phyloP scores from a whole-genome alignment of 64 coral and sea anemone species.

The Exaiptasia diaphana region DNA sequence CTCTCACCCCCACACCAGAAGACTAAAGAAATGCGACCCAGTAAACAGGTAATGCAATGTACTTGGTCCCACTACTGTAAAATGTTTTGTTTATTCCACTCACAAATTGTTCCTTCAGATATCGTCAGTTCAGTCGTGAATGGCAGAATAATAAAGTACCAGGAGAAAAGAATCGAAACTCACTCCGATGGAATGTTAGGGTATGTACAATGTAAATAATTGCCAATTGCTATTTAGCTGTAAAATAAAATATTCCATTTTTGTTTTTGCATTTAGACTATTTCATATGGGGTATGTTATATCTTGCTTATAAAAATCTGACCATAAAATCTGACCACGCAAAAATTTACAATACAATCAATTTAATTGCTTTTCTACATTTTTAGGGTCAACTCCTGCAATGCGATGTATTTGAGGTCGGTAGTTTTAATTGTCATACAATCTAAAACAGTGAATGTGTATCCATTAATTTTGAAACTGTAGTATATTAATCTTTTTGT shows the following conservation, averaged over 20 bases:
- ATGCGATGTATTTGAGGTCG: constrained; percentile 87
- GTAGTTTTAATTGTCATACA: not conserved
- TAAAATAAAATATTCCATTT: too few species aligned
- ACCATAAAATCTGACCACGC: too few species aligned
- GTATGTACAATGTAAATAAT: too few species aligned
- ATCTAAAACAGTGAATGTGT: not conserved
- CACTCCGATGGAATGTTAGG: constrained; percentile 81
- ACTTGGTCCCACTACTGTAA: not conserved
- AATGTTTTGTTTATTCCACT: not conserved
- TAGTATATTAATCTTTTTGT: not conserved
- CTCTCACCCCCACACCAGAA: constrained; percentile 56
- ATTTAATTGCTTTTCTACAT: not conserved
- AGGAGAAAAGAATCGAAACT: constrained; percentile 86
- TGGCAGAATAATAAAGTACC: constrained; percentile 85
- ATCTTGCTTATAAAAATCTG: too few species aligned
- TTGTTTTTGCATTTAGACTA: too few species aligned
- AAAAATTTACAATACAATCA: too few species aligned
- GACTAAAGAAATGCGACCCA: constrained; percentile 84
- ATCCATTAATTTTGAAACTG: not conserved
- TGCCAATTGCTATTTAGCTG: too few species aligned
- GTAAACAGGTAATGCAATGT: constrained; percentile 61
- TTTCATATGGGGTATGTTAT: too few species aligned
- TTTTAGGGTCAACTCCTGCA: constrained; percentile 78
- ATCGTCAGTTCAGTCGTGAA: constrained; percentile 82
- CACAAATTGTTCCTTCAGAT: constrained; percentile 39